Evolutionary conservation across 2,797 vertebrate species (phyloP).

Genomic region (Sebastiscus albofasciatus): DNA sequence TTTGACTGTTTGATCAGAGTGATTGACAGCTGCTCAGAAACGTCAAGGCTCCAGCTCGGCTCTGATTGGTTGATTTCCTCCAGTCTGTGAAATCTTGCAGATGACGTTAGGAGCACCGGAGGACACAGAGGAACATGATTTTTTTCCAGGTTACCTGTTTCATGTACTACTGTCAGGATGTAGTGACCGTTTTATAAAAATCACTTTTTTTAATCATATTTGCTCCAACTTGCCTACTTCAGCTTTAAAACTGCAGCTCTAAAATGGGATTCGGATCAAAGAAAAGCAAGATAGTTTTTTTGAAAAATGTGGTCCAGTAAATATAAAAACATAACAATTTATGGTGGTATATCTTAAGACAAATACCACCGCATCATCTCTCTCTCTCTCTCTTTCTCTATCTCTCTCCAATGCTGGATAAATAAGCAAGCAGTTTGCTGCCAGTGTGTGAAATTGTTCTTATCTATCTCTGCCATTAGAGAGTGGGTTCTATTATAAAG

Average conservation of each 20-base stretch:
- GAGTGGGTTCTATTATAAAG: conserved; percentile 79
- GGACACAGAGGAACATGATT: too few species aligned
- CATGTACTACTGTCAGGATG: too few species aligned
- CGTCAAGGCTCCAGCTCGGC: too few species aligned
- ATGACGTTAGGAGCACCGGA: too few species aligned
- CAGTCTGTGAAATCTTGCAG: too few species aligned
- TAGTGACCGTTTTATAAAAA: too few species aligned
- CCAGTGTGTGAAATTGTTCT: conserved; percentile 75
- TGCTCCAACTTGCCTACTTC: too few species aligned
- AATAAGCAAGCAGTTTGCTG: conserved; percentile 66
- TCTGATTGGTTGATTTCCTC: too few species aligned
- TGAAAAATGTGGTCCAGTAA: background rate
- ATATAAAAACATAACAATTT: background rate
- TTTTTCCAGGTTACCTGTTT: too few species aligned
- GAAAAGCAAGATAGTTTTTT: background rate
- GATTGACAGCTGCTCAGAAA: too few species aligned
- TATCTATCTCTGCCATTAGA: conserved; percentile 83
- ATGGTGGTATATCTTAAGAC: background rate
- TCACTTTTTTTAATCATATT: too few species aligned
- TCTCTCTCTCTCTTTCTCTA: background rate
- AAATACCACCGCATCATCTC: background rate
- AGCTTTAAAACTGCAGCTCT: background rate
- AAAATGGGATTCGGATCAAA: background rate
- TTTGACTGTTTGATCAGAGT: too few species aligned
- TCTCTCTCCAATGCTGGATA: conserved; percentile 57